These are phyloP conservation scores for Gouania willdenowi DNA, from an alignment of 2,797 vertebrate species.

Conservation along the genomic window DNA sequence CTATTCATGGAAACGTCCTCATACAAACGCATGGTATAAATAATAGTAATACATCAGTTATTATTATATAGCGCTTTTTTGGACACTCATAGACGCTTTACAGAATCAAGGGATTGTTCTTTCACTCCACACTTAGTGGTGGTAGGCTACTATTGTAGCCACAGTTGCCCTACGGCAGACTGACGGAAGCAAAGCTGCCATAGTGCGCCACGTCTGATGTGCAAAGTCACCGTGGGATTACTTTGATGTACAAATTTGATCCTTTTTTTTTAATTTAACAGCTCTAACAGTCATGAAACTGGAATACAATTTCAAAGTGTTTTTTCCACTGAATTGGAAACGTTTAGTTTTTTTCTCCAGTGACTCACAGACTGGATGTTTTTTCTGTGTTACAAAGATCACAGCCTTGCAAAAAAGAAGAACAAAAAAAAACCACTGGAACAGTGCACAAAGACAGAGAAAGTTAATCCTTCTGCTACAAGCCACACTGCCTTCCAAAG, in stretches of 20 bases:
- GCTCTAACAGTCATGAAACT: conserved; percentile 6
- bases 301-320: not conserved
- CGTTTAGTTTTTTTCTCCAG: not conserved
- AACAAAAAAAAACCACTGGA: too few species aligned
- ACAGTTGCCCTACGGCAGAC: too few species aligned
- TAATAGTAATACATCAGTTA: too few species aligned
- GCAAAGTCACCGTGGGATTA: not conserved
- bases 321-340: not conserved
- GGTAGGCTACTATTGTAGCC: too few species aligned
- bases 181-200: too few species aligned
- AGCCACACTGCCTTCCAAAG: not conserved
- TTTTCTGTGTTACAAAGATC: conserved; percentile 2
- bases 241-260: conserved; percentile 3
- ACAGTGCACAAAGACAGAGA: not conserved
- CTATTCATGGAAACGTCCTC: conserved; percentile 8
- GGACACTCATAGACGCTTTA: too few species aligned
- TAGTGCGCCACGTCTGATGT: conserved; percentile 1
- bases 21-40: conserved; percentile 1
- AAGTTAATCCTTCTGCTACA: not conserved
- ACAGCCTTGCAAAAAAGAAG: not conserved
- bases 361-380: not conserved
- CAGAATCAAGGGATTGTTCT: too few species aligned
- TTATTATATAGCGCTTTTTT: too few species aligned
- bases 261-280: conserved; percentile 4
- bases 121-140: too few species aligned